Evolutionary conservation across 2,113 vertebrate species (phyloP).

Genomic region (Zonotrichia leucophrys): DNA sequence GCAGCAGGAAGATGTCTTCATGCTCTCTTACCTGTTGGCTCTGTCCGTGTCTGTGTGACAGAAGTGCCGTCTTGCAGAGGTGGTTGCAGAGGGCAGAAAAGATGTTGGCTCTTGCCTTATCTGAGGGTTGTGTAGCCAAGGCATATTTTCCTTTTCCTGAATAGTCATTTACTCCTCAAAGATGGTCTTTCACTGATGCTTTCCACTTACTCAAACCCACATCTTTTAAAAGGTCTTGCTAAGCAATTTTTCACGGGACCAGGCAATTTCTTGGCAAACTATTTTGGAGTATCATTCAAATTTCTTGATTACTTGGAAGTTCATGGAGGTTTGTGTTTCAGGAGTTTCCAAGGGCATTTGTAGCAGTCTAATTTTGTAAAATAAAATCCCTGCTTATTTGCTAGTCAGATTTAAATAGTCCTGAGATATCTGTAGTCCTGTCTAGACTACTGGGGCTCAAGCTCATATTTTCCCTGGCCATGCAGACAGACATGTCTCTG

Average conservation of each 20-base stretch:
- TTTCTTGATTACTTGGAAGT: neutral
- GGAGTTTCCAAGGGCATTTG: neutral
- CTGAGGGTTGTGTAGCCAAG: neutral
- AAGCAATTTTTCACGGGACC: neutral
- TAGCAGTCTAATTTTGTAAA: neutral
- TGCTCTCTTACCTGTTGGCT: neutral
- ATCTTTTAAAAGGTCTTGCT: neutral
- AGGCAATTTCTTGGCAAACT: neutral
- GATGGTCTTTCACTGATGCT: neutral
- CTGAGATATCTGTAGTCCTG: neutral
- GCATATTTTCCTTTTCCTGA: neutral
- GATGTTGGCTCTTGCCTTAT: neutral
- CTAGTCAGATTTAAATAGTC: neutral
- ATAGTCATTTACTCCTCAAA: neutral
- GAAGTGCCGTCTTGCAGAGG: neutral
- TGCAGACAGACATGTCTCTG: neutral
- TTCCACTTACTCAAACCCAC: accelerated
- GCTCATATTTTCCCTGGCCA: neutral
- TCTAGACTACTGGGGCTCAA: neutral
- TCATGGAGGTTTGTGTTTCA: neutral
- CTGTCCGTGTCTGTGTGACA: neutral
- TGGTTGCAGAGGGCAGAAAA: neutral
- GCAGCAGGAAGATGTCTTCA: neutral
- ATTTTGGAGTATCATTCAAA: too few relatives aligned
- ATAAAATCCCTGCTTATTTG: neutral